phyloP scores from a whole-genome alignment of 2,797 vertebrate species.

The Syngnathus acus region DNA sequence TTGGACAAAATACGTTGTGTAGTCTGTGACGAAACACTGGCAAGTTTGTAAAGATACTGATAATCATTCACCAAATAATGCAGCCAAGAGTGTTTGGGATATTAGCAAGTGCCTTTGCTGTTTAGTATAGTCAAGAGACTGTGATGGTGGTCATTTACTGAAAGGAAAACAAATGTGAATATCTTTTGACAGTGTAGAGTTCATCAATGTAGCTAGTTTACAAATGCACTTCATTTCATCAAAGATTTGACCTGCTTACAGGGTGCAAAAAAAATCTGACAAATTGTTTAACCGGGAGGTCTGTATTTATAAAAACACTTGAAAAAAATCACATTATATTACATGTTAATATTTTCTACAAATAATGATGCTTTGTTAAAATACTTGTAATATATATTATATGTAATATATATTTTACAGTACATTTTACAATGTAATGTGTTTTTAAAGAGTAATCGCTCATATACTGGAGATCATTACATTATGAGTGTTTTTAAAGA shows the following conservation, averaged over 20 bases:
- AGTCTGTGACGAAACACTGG: background rate
- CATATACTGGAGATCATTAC: background rate
- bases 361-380: background rate
- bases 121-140: background rate
- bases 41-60: background rate
- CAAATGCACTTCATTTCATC: background rate
- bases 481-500: background rate
- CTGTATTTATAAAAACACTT: background rate
- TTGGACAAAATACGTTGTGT: background rate
- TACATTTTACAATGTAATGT: background rate
- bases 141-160: background rate
- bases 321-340: background rate
- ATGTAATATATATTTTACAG: background rate
- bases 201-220: background rate
- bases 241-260: background rate
- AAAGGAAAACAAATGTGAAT: constrained; percentile 1
- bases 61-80: constrained; percentile 7
- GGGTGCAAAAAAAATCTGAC: background rate
- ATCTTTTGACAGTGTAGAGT: background rate
- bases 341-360: background rate
- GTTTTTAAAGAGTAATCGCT: background rate
- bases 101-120: constrained; percentile 5
- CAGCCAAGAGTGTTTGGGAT: background rate
- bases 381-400: background rate
- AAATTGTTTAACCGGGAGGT: background rate